Evolutionary conservation across 1,140 invertebrate genomes (phyloP).

Genomic region (Anastatus disparis): DNA sequence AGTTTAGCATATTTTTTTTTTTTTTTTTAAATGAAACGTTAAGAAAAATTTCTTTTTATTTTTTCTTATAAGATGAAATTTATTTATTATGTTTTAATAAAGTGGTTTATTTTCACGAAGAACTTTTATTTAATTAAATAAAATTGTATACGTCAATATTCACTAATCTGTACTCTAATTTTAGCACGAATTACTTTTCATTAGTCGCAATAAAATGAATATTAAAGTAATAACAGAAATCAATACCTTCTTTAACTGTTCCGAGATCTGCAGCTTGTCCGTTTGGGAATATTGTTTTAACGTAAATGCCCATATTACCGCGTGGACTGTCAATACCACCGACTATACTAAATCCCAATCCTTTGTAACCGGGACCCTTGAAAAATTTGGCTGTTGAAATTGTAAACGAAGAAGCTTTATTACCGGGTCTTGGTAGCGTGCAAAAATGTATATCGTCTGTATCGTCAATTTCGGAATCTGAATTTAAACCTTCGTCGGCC

Average conservation of each 20-base stretch:
- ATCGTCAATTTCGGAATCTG: constrained; percentile 62
- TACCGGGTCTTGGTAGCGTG: constrained; percentile 65
- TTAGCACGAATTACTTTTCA: no score
- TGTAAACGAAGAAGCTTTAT: constrained; percentile 62
- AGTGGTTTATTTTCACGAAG: no score
- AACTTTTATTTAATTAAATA: no score
- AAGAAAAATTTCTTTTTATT: no score
- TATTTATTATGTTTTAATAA: no score
- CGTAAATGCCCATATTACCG: constrained; percentile 90
- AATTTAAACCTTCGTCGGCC: constrained; percentile 61
- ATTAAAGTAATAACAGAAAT: no score
- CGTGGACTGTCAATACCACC: constrained; percentile 89
- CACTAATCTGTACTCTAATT: no score
- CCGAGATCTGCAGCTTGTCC: constrained; percentile 88
- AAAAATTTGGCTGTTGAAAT: constrained; percentile 74
- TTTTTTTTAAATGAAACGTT: no score
- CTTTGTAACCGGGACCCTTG: constrained; percentile 86
- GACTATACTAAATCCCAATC: constrained; percentile 91
- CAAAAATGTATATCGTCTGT: constrained; percentile 65
- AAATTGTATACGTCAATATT: no score
- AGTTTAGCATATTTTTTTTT: no score
- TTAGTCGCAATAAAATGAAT: no score
- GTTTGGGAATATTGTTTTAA: constrained; percentile 89
- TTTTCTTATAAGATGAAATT: no score
- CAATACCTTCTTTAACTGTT: constrained; percentile 83